A percentile compares a stretch with the other conserved stretches of the same genome.
These are phyloP conservation scores for Formica exsecta DNA, from an alignment of 1,140 invertebrate genomes.

Conservation along the genomic window DNA sequence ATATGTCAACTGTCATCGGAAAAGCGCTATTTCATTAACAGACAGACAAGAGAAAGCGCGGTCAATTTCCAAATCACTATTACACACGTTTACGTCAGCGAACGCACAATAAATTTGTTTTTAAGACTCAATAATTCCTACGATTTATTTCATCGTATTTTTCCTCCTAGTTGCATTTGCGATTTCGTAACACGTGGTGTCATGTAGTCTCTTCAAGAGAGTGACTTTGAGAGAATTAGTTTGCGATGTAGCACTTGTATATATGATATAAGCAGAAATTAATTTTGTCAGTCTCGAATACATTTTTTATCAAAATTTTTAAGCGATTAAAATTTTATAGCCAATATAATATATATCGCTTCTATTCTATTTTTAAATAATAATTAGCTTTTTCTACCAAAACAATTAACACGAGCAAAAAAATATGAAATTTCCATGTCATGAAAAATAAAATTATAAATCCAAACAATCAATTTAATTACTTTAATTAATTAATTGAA, in stretches of 20 bases:
- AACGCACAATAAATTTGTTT: constrained; percentile 23
- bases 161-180: neutral
- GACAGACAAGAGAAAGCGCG: constrained; percentile 33
- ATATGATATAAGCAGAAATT: neutral
- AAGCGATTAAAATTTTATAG: neutral
- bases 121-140: neutral
- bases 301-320: neutral
- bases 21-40: constrained; percentile 4
- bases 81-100: constrained; percentile 23
- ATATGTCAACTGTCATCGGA: constrained; percentile 31
- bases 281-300: neutral
- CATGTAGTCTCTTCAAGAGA: neutral
- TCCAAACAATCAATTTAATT: neutral
- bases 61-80: constrained; percentile 40
- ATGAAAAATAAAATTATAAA: neutral
- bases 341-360: neutral
- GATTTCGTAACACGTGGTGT: constrained; percentile 22
- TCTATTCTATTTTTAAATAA: neutral
- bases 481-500: neutral
- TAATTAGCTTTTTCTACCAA: neutral
- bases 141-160: constrained; percentile 19
- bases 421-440: neutral
- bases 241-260: neutral
- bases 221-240: constrained; percentile 6
- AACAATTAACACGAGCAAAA: neutral